These are phyloP conservation scores for Drosophila anomelani DNA, from an alignment of 2,888 invertebrate genomes.

Conservation along the genomic window DNA sequence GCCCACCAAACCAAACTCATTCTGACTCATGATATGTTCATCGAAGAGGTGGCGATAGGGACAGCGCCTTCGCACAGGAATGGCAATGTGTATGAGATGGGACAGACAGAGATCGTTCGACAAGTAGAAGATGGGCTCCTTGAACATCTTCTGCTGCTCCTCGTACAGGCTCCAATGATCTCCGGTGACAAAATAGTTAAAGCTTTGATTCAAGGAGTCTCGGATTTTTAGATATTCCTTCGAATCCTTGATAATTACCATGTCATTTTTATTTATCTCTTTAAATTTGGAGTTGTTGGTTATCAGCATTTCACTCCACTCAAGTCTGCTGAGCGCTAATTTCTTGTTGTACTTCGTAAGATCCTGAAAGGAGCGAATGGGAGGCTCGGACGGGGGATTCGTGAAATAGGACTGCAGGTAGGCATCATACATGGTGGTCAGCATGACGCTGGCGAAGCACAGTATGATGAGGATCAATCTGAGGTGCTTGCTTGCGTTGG, in stretches of 20 bases:
- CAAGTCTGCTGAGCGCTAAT: background rate
- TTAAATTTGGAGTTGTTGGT: background rate
- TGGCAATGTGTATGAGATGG: conserved; percentile 6
- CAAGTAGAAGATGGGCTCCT: conserved; percentile 49
- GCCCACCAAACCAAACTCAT: conserved; percentile 39
- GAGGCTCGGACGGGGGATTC: conserved; percentile 30
- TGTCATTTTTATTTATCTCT: background rate
- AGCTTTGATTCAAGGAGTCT: conserved; percentile 46
- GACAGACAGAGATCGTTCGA: conserved; percentile 47
- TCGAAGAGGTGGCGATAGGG: conserved; percentile 59
- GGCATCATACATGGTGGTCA: conserved; percentile 61
- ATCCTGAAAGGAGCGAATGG: conserved; percentile 23
- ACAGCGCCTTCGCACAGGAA: conserved; percentile 46
- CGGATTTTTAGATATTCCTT: conserved; percentile 16
- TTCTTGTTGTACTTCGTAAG: conserved; percentile 12
- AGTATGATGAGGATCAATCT: conserved; percentile 51
- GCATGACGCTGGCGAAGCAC: conserved; percentile 61
- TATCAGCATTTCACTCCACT: background rate
- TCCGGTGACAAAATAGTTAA: conserved; percentile 39
- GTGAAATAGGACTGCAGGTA: conserved; percentile 58
- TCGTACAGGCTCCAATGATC: conserved; percentile 45
- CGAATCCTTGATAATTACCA: background rate
- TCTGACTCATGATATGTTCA: conserved; percentile 40
- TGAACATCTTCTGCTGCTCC: conserved; percentile 60
- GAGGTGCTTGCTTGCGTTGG: conserved; percentile 18